Base-by-base conservation (phyloP, 2,888 invertebrate species). In the Synanthedon myopaeformis region DNA sequence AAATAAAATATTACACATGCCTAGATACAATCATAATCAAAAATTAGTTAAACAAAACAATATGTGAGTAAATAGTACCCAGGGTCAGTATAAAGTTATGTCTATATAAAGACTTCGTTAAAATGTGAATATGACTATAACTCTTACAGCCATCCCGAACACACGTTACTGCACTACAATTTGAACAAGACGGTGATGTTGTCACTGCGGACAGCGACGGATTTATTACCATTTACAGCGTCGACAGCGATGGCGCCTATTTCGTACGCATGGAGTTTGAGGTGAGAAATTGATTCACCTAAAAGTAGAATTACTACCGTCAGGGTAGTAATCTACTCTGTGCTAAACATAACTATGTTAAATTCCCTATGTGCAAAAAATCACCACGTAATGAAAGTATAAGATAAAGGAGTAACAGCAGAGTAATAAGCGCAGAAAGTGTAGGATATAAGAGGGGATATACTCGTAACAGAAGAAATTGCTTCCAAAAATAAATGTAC, bases 161-260 rank as follows among this genome's bases (percentile, higher is more conserved):
- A 0, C 91, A 94, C 71, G 92, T 96, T 2, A 96, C 96, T 3
- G 94, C 96, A 56, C 89, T 97, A 14, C 95, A 96, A 69, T 97
- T 96, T 69, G 95, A 96, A 67, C 93, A 94, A 76, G 95, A 95
- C 70, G 97, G 96, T 5, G 96, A 96, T 72, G 95, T 97, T 1
- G 94, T 97, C 51, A 96, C 96, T 0, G 97, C 96, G 0, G 97
- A 97, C 69, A 94, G 94, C 57, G 96, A 95, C 72, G 97, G 97
- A 6, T 95, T 96, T 66, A 94, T 97, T 59, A 96, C 96, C 4
- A 91, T 97, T 56, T 97, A 97, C 79, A 94, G 94, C 58, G 94
- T 95, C 0, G 95, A 96, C 70, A 93, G 94, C 35, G 95, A 95
- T 67, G 96, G 96, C 0, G 94, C 95, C 1, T 96, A 95, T 76